Evolutionary conservation across 2,797 vertebrate species (phyloP).

Genomic region (Rachycentron canadum): DNA sequence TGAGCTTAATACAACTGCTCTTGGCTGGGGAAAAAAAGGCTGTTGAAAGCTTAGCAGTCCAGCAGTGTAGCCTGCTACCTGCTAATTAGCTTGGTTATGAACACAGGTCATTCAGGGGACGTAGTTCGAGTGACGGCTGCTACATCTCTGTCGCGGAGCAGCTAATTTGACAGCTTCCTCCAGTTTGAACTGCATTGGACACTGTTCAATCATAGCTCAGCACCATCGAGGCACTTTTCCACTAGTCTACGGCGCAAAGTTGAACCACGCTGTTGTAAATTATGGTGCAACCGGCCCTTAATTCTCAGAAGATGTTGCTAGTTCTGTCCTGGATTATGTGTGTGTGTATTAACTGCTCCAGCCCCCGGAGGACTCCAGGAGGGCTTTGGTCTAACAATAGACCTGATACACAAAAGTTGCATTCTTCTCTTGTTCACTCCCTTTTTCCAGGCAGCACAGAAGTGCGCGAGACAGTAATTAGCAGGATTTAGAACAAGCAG

Average conservation of each 20-base stretch:
- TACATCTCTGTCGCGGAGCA: too few species aligned
- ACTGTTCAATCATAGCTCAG: not conserved
- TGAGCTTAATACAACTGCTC: not conserved
- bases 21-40: rapidly evolving
- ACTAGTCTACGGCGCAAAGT: not conserved
- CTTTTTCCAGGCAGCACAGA: conserved; percentile 3
- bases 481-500: conserved; percentile 29
- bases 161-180: not conserved
- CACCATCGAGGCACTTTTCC: not conserved
- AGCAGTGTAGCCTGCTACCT: not conserved
- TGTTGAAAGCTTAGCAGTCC: not conserved
- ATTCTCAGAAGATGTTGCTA: not conserved
- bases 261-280: not conserved
- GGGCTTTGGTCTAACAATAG: conserved; percentile 13
- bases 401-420: conserved; percentile 14
- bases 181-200: not conserved
- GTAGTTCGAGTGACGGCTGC: too few species aligned
- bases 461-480: conserved; percentile 35
- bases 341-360: conserved; percentile 3
- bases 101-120: not conserved
- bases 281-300: not conserved
- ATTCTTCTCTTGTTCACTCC: conserved; percentile 11
- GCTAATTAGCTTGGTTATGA: not conserved
- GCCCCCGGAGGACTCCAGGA: not conserved
- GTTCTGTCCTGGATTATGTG: not conserved